A percentile compares a stretch with the other conserved stretches of the same genome.
These are phyloP conservation scores for Melipona beecheii DNA, from an alignment of 2,888 invertebrate species.

Conservation along the genomic window DNA sequence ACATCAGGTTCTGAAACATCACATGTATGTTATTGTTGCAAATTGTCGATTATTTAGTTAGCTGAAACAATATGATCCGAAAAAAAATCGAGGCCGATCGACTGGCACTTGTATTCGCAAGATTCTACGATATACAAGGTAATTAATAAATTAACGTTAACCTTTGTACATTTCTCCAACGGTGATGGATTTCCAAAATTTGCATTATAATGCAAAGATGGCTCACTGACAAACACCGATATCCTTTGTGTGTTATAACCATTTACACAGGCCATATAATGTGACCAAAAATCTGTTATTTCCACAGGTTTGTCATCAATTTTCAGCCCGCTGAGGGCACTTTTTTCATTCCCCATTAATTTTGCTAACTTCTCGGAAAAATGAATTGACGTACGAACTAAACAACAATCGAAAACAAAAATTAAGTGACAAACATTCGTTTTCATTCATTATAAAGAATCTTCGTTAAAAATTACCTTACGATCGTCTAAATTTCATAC, in stretches of 20 bases:
- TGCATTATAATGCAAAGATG: slow-evolving; percentile 85
- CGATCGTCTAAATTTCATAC: slow-evolving; percentile 6
- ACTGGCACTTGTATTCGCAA: background rate
- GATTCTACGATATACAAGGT: slow-evolving; percentile 3
- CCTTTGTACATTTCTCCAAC: slow-evolving; percentile 91
- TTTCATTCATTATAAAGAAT: slow-evolving; percentile 7
- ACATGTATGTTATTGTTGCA: slow-evolving; percentile 24
- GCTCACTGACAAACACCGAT: slow-evolving; percentile 91
- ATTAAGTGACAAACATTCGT: background rate
- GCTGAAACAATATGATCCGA: background rate
- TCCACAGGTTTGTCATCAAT: slow-evolving; percentile 91
- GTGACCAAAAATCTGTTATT: slow-evolving; percentile 92
- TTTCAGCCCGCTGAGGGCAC: slow-evolving; percentile 89
- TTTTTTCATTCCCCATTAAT: slow-evolving; percentile 91
- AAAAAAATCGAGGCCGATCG: background rate
- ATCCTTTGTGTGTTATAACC: slow-evolving; percentile 87
- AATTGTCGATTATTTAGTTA: background rate
- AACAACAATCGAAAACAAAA: background rate
- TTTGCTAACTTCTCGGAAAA: background rate
- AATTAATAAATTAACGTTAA: slow-evolving; percentile 76
- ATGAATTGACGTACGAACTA: background rate
- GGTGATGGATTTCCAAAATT: slow-evolving; percentile 86
- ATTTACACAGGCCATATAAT: slow-evolving; percentile 87
- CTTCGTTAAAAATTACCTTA: background rate
- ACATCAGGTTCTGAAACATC: slow-evolving; percentile 90